Conservation (phyloP, 2,888 invertebrate genomes). For the Rhamphomyia laevipes region DNA sequence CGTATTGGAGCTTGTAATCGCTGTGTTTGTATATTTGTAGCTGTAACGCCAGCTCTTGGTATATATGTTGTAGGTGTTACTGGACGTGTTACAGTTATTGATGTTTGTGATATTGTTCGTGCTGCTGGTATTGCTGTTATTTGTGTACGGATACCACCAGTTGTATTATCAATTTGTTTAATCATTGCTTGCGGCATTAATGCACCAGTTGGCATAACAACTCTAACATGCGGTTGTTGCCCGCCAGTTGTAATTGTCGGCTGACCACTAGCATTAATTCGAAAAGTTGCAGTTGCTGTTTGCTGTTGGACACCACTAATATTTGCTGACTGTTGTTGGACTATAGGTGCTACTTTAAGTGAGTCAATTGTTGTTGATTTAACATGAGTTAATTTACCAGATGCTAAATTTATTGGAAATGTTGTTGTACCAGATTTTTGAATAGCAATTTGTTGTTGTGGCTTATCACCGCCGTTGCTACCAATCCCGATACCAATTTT, state of each 20-base stretch:
- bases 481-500: neutral
- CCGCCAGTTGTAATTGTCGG: conserved; percentile 27
- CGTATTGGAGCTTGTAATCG: conserved; percentile 32
- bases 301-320: conserved; percentile 11
- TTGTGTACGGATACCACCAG: conserved; percentile 29
- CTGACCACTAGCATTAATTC: conserved; percentile 15
- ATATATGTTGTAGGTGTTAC: conserved; percentile 33
- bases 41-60: conserved; percentile 32
- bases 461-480: neutral
- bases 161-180: conserved; percentile 36
- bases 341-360: conserved; percentile 4
- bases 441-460: neutral
- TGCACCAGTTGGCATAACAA: conserved; percentile 31
- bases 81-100: conserved; percentile 36
- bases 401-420: conserved; percentile 1
- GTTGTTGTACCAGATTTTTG: neutral
- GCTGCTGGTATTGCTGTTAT: conserved; percentile 36
- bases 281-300: conserved; percentile 30
- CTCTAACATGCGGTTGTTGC: conserved; percentile 33
- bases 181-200: conserved; percentile 42
- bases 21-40: conserved; percentile 32
- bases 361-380: conserved; percentile 37
- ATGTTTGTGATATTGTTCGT: conserved; percentile 36
- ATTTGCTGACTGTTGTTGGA: conserved; percentile 3
- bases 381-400: conserved; percentile 40